Evolutionary conservation across 1,140 invertebrate species (phyloP).

Genomic region (Archegozetes longisetosus): DNA sequence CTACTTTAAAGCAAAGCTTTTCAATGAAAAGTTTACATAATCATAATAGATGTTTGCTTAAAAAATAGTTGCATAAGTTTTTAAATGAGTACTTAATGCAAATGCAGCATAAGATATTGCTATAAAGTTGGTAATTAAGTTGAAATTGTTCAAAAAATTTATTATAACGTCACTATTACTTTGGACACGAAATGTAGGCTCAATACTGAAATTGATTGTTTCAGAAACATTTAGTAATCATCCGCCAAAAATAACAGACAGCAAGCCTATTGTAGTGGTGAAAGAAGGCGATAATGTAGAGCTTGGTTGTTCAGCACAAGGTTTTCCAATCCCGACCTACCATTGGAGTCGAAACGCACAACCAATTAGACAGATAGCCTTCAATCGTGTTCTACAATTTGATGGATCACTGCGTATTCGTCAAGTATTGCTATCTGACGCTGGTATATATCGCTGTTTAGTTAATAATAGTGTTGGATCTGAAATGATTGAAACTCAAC

Average conservation of each 20-base stretch:
- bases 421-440: conserved; percentile 16
- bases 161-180: too few species aligned
- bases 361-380: not conserved
- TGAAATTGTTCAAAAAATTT: too few species aligned
- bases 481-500: conserved; percentile 22
- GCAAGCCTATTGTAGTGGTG: conserved; percentile 21
- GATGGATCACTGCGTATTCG: conserved; percentile 21
- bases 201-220: too few species aligned
- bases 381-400: conserved; percentile 14
- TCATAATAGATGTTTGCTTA: too few species aligned
- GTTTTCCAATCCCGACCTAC: conserved; percentile 6
- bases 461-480: conserved; percentile 26
- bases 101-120: too few species aligned
- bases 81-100: too few species aligned
- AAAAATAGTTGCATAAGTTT: too few species aligned
- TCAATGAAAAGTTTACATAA: too few species aligned
- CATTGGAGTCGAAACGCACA: conserved; percentile 20
- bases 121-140: too few species aligned
- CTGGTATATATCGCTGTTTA: conserved; percentile 23
- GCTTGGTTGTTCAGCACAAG: conserved; percentile 21
- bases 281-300: conserved; percentile 26
- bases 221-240: conserved; percentile 23
- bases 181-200: too few species aligned
- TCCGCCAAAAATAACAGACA: conserved; percentile 22
- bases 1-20: too few species aligned